Evolutionary conservation across 2,797 vertebrate genomes (phyloP), one percentile per base, ranked within the genome.

Genomic region (Sylvilagus floridanus): DNA sequence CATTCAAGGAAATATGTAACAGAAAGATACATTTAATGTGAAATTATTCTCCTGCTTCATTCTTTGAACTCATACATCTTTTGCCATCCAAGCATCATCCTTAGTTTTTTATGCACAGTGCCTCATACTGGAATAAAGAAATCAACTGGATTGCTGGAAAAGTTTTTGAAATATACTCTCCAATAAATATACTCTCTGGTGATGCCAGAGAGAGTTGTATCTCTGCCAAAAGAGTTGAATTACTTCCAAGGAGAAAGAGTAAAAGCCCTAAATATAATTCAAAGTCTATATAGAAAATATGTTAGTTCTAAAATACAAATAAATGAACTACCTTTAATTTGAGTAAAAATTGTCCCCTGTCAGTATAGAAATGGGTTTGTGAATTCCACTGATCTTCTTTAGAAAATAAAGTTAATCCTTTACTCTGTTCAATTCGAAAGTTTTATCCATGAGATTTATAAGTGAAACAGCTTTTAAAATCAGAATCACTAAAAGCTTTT

Each of bases 381-480:
- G 19, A 79, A 26, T 87, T 84, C 26, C 68, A 90, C 3, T 90
- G 21, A 84, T 76, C 81, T 84, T 7, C 47, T 71, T 26, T 8
- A 81, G 9, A 84, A 90, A 94, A 91, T 54, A 79, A 77, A 73
- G 30, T 69, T 81, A 84, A 81, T 60, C 2, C 26, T 60, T 76
- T n/a, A 47, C 60, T 71, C 14, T 28, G 17, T 81, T 75, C 60
- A 76, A 3, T 76, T 71, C 63, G 69, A 76, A 69, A 42, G 66
- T 7, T 73, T 4, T 13, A 78, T 47, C 12, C n/a, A 22, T 63
- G 28, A 78, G 50, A 54, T 84, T 78, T 84, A 68, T 28, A 30
- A 52, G 14, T 8, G 26, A 62, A 65, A 66, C 6, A 32, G 2
- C 11, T 57, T 81, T 88, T 75, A 82, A 78, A 88, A 7, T 62